phyloP scores from a whole-genome alignment of 2,797 vertebrate genomes.

The Typhlichthys eigenmanni region DNA sequence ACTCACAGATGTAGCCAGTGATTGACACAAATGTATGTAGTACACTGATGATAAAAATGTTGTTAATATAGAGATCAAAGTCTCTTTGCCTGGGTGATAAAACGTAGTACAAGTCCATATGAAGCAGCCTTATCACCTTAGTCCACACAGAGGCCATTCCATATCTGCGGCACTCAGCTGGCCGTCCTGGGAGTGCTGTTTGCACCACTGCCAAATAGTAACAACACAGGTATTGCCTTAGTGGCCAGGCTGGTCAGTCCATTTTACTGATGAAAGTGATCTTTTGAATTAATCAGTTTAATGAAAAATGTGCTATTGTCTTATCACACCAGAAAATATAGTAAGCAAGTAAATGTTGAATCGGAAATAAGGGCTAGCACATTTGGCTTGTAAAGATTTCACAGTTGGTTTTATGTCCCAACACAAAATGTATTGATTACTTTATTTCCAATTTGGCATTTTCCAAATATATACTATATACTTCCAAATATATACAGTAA shows the following conservation, averaged over 20 bases:
- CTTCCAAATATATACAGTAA: no score
- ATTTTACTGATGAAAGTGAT: conserved; percentile 61
- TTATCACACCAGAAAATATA: conserved; percentile 50
- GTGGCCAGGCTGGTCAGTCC: conserved; percentile 45
- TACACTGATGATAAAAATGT: conserved; percentile 67
- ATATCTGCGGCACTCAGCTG: conserved; percentile 73
- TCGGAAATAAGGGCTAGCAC: conserved; percentile 20
- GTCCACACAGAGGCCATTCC: conserved; percentile 67
- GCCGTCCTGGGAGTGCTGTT: conserved; percentile 51
- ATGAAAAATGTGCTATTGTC: conserved; percentile 34
- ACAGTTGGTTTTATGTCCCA: conserved; percentile 27
- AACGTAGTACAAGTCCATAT: conserved; percentile 59
- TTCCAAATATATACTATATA: no score
- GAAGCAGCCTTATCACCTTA: conserved; percentile 70
- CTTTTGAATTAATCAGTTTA: conserved; percentile 33
- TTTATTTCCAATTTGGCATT: not conserved
- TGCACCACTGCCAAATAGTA: conserved; percentile 17
- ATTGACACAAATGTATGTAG: conserved; percentile 46
- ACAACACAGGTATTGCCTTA: conserved; percentile 53
- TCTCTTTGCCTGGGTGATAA: conserved; percentile 58
- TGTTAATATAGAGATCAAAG: conserved; percentile 73
- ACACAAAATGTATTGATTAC: conserved; percentile 7
- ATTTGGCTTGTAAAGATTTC: conserved; percentile 38
- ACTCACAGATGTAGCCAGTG: conserved; percentile 35
- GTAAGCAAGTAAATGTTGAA: conserved; percentile 47